These are phyloP conservation scores for Chunga burmeisteri DNA, from an alignment of 2,113 vertebrate genomes.

Conservation along the genomic window DNA sequence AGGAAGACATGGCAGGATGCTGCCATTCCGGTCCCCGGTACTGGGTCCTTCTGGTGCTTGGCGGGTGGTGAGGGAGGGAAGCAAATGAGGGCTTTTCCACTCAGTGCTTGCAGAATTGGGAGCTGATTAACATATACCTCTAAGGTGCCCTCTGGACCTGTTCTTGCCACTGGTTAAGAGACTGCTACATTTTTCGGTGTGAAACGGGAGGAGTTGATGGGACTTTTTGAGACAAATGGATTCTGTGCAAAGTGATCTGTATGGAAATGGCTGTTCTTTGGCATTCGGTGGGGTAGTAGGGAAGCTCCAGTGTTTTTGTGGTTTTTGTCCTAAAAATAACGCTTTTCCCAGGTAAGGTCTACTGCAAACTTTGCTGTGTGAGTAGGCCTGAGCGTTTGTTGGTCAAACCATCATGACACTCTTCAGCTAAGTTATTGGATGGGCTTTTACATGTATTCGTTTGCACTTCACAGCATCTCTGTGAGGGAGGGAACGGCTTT, in stretches of 20 bases:
- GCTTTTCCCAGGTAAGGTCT: neutral
- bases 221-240: neutral
- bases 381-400: neutral
- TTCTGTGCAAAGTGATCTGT: neutral
- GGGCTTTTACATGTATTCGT: neutral
- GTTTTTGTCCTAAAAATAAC: neutral
- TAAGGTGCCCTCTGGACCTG: neutral
- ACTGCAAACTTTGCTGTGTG: neutral
- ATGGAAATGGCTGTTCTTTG: neutral
- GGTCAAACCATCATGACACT: neutral
- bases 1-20: neutral
- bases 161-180: neutral
- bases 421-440: neutral
- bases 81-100: accelerated
- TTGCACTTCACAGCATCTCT: neutral
- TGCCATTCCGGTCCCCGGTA: accelerated
- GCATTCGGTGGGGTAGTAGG: neutral
- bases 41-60: accelerated
- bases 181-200: neutral
- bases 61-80: accelerated
- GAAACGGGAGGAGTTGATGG: neutral
- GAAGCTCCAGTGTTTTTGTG: neutral
- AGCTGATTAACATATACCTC: neutral
- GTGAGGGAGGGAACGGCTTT: neutral
- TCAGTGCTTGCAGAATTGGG: neutral